Conservation (phyloP, 2,888 invertebrate species). For the Drosophila yooni region DNA sequence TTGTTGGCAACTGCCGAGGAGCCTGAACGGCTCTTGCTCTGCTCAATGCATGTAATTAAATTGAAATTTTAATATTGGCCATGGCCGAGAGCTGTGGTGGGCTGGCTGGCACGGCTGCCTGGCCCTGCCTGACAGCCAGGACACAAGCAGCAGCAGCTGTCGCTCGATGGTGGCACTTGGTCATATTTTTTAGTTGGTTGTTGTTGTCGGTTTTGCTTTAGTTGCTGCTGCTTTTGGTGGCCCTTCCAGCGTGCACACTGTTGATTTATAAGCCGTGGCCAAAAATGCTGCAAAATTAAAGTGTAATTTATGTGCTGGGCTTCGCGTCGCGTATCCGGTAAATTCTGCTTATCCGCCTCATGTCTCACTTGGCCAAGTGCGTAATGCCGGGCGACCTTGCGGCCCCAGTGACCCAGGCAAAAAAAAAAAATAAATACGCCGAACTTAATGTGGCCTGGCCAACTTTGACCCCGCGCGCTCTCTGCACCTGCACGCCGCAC, state of each 20-base stretch:
- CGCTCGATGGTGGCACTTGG: constrained; percentile 46
- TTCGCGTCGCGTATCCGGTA: constrained; percentile 48
- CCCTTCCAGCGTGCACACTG: constrained; percentile 44
- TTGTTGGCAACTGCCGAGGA: constrained; percentile 42
- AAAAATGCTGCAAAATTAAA: constrained; percentile 83
- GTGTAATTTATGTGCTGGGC: constrained; percentile 82
- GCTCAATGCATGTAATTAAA: constrained; percentile 76
- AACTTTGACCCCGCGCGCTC: constrained; percentile 60
- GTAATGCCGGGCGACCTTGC: constrained; percentile 69
- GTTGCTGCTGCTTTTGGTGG: constrained; percentile 7
- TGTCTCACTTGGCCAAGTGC: constrained; percentile 65
- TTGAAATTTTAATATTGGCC: constrained; percentile 80
- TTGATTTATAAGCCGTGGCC: constrained; percentile 84
- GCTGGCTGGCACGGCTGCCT: constrained; percentile 7
- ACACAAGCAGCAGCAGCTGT: constrained; percentile 51
- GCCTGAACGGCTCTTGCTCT: constrained; percentile 22
- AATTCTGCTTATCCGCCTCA: constrained; percentile 65
- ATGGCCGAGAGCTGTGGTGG: constrained; percentile 28
- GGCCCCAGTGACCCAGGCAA: constrained; percentile 40
- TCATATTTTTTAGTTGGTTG: constrained; percentile 33
- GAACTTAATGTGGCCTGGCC: constrained; percentile 69
- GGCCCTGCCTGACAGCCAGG: not conserved
- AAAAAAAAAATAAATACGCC: not conserved
- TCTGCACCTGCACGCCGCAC: constrained; percentile 45
- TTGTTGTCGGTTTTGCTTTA: not conserved